These are phyloP conservation scores for Sitodiplosis mosellana DNA, from an alignment of 1,140 invertebrate genomes.

Conservation along the genomic window DNA sequence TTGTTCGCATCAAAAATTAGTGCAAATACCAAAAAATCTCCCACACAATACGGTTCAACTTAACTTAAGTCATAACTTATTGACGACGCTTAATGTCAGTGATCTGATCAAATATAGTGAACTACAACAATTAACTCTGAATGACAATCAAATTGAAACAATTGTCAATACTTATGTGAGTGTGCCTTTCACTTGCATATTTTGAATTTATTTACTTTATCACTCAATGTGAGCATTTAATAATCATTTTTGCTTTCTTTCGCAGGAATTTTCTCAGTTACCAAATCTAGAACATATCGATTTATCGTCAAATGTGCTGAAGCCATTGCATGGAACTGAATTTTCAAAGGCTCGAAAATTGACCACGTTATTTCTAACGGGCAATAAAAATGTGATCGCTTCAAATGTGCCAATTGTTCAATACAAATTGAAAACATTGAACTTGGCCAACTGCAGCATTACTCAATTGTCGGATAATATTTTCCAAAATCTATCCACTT, in stretches of 20 bases:
- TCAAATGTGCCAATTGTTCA: constrained; percentile 18
- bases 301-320: constrained; percentile 31
- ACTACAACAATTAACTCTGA: neutral
- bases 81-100: constrained; percentile 10
- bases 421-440: constrained; percentile 14
- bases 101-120: neutral
- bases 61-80: constrained; percentile 20
- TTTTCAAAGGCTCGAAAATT: constrained; percentile 27
- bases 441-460: constrained; percentile 19
- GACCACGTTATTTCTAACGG: constrained; percentile 27
- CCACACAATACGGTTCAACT: constrained; percentile 16
- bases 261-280: constrained; percentile 13
- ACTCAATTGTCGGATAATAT: constrained; percentile 18
- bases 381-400: constrained; percentile 28
- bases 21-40: constrained; percentile 17
- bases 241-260: neutral
- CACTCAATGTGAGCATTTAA: too few relatives aligned
- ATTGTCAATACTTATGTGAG: too few relatives aligned
- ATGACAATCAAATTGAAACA: neutral
- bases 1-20: constrained; percentile 15
- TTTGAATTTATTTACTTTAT: too few relatives aligned
- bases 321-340: constrained; percentile 27
- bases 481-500: constrained; percentile 26
- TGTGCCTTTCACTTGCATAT: too few relatives aligned
- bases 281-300: constrained; percentile 17